Conservation (phyloP, 2,797 vertebrate genomes). For the Anolis apletophallus region DNA sequence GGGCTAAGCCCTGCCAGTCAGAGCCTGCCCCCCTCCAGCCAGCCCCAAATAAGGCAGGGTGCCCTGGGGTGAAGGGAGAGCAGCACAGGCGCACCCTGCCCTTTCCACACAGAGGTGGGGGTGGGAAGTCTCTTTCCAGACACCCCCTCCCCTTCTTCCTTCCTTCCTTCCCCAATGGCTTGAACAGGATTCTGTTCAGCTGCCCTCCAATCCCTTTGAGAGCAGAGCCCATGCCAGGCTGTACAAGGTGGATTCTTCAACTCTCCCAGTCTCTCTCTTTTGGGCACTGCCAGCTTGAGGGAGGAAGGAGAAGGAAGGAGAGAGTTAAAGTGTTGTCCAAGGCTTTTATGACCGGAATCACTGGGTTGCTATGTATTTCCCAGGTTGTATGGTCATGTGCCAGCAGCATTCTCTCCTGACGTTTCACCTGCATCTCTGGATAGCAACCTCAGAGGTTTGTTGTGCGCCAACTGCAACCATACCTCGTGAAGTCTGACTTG, state of each 20-base stretch:
- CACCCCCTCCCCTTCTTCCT: background rate
- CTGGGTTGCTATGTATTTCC: too few relatives aligned
- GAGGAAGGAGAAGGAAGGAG: background rate
- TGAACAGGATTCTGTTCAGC: conserved; percentile 8
- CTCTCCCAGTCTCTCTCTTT: background rate
- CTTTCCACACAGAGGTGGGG: background rate
- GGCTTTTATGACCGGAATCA: too few relatives aligned
- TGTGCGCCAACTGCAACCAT: too few relatives aligned
- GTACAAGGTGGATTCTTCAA: background rate
- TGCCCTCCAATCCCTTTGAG: background rate
- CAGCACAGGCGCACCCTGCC: conserved; percentile 32
- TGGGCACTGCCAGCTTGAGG: background rate
- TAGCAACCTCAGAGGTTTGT: too few relatives aligned
- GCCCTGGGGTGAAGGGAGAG: conserved; percentile 45
- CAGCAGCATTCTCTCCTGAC: too few relatives aligned
- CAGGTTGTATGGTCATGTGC: too few relatives aligned
- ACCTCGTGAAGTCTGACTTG: too few relatives aligned
- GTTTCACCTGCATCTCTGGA: too few relatives aligned
- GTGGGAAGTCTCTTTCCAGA: background rate
- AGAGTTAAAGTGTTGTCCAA: background rate
- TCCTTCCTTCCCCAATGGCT: background rate
- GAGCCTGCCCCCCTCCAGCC: conserved; percentile 47
- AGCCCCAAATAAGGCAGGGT: conserved; percentile 57
- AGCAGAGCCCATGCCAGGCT: background rate
- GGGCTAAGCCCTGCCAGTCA: conserved; percentile 78